Conservation (phyloP, 2,797 vertebrate genomes). For the Enteromius afrohamiltoni region DNA sequence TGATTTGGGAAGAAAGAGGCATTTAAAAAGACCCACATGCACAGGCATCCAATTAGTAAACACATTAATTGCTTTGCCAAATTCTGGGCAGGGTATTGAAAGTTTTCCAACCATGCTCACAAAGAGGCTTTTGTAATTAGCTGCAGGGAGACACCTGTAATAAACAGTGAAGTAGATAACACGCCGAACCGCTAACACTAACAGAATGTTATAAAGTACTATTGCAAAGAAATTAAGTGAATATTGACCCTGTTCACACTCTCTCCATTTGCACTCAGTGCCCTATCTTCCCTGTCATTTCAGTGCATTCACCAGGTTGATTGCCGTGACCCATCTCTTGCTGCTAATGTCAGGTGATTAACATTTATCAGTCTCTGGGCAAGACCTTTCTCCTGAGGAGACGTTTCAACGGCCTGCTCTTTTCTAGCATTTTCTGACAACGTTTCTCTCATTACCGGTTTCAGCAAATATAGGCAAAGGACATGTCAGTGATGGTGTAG, state of each 20-base stretch:
- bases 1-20: slow-evolving; percentile 47
- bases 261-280: slow-evolving; percentile 29
- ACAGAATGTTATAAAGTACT: slow-evolving; percentile 23
- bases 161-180: slow-evolving; percentile 19
- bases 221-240: slow-evolving; percentile 34
- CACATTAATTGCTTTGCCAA: slow-evolving; percentile 36
- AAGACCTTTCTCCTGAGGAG: slow-evolving; percentile 73
- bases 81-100: slow-evolving; percentile 15
- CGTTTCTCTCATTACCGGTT: slow-evolving; percentile 67
- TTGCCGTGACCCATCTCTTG: slow-evolving; percentile 59
- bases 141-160: slow-evolving; percentile 19
- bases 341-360: slow-evolving; percentile 79
- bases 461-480: slow-evolving; percentile 25
- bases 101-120: not conserved
- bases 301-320: slow-evolving; percentile 52
- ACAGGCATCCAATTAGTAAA: slow-evolving; percentile 47
- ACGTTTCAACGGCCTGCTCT: slow-evolving; percentile 70
- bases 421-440: slow-evolving; percentile 61
- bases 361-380: slow-evolving; percentile 80
- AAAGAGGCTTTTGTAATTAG: slow-evolving; percentile 36
- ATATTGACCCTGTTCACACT: slow-evolving; percentile 35
- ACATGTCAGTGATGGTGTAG: slow-evolving; percentile 41
- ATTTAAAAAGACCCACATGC: slow-evolving; percentile 36
- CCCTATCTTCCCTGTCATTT: slow-evolving; percentile 53
- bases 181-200: not conserved